Evolutionary conservation across 2,888 invertebrate species (phyloP), one percentile per base, ranked within the genome.

Genomic region (Phengaris alcon): DNA sequence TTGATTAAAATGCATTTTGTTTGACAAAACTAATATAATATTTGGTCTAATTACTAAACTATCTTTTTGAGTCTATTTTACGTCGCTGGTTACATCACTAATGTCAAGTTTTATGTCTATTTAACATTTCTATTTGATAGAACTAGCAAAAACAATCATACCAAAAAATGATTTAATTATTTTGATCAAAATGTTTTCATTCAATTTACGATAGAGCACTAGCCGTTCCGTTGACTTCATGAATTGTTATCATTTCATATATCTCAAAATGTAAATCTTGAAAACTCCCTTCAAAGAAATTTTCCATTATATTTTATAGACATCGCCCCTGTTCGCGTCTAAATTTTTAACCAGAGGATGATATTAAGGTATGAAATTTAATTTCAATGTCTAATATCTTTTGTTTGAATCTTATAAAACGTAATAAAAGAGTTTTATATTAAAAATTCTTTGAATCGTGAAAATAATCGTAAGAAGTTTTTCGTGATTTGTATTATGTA

Each of bases 261-360:
- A 64, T 64, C 64, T 64, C 64, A 64, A 64, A 59, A 64, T 64
- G 35, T 64, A 64, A 64, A 64, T 64, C 64, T 64, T 12, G 12
- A 3, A 64, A 78, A 77, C 79, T 76, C 74, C 75, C 75, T 72
- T 35, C 64, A 64, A 64, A 44, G 64, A 64, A 64, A 64, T 72
- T 72, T 51, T 13, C 52, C 72, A 72, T 72, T 72, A 72, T 13
- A 7, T 72, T 72, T 72, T 54, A 72, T 54, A 52, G 52, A 72
- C 52, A 13, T 54, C 54, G 13, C 35, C 52, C 54, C 52, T 15
- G 48, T 35, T 59, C 51, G 51, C 51, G 52, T 35, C 13, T 72
- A 51, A 72, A 72, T 10, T 72, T 52, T 72, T 52, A 72, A 72
- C 72, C 52, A 35, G 22, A 54, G 54, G 22, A 72, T 54, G 72